A percentile compares a stretch with the other conserved stretches of the same genome.
phyloP scores from a whole-genome alignment of 2,113 vertebrate species.

The Podiceps cristatus region DNA sequence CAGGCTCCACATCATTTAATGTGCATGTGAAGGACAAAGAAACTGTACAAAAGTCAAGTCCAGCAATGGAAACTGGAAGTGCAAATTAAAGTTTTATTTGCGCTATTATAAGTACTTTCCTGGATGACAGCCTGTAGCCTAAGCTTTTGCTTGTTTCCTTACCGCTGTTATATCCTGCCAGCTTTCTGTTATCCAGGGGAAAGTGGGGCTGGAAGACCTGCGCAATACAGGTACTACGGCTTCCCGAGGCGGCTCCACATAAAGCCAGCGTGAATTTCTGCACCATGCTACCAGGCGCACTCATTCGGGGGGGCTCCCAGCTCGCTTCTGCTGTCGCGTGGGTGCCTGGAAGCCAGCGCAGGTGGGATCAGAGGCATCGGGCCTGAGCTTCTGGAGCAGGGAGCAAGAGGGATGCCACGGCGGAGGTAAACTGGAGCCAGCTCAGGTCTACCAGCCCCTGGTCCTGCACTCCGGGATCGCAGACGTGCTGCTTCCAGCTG shows the following conservation, averaged over 20 bases:
- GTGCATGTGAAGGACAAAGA: not conserved
- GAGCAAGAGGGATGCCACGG: not conserved
- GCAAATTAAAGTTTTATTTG: not conserved
- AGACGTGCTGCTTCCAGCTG: not conserved
- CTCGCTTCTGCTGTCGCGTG: rapidly evolving
- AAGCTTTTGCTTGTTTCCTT: not conserved
- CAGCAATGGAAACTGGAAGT: not conserved
- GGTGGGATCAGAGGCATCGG: not conserved
- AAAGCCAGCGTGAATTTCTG: not conserved
- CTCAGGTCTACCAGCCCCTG: not conserved
- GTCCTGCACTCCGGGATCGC: not conserved
- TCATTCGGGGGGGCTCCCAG: not conserved
- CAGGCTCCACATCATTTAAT: not conserved
- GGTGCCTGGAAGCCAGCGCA: not conserved
- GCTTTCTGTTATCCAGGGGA: not conserved
- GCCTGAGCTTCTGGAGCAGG: not conserved
- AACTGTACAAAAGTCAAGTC: not conserved
- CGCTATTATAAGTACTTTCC: not conserved
- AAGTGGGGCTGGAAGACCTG: not conserved
- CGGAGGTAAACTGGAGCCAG: not conserved
- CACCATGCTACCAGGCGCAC: not conserved
- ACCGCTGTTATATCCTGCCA: not conserved
- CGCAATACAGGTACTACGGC: rapidly evolving
- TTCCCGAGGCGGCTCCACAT: not conserved
- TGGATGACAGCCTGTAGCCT: not conserved